phyloP scores from a whole-genome alignment of 1,140 invertebrate genomes.

The Heliconius nattereri region DNA sequence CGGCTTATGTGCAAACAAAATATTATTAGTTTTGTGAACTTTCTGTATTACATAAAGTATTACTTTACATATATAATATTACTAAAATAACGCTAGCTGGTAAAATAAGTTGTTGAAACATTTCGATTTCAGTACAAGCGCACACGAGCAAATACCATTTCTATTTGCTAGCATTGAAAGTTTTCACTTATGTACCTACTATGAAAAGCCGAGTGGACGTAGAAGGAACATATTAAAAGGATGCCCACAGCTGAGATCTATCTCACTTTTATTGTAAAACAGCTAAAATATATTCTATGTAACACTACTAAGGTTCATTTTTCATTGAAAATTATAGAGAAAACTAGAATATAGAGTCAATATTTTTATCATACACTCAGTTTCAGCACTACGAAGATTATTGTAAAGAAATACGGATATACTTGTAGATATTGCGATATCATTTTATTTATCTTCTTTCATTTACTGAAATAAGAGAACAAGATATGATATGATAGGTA shows the following conservation, averaged over 20 bases:
- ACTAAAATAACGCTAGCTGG: neutral
- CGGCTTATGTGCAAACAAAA: too few relatives aligned
- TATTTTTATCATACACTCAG: slow-evolving; percentile 15
- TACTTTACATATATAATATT: neutral
- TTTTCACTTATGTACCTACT: slow-evolving; percentile 22
- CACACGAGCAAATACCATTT: slow-evolving; percentile 3
- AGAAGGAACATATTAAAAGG: slow-evolving; percentile 27
- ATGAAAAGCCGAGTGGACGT: slow-evolving; percentile 22
- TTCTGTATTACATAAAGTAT: too few relatives aligned
- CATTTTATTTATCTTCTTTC: neutral
- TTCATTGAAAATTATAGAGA: neutral
- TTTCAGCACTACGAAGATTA: neutral
- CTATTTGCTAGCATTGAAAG: slow-evolving; percentile 20
- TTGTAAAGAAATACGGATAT: neutral
- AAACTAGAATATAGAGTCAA: slow-evolving; percentile 10
- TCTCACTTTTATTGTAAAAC: neutral
- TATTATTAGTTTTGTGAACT: too few relatives aligned
- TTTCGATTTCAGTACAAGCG: neutral
- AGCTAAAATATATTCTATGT: neutral
- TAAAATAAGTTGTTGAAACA: neutral
- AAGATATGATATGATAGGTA: too few relatives aligned
- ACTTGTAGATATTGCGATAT: neutral
- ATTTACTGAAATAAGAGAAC: too few relatives aligned
- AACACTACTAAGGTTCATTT: neutral
- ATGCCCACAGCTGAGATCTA: slow-evolving; percentile 7